A percentile compares a stretch with the other conserved stretches of the same genome.
These are phyloP conservation scores for Carcina quercana DNA, from an alignment of 2,888 invertebrate genomes.

Conservation along the genomic window DNA sequence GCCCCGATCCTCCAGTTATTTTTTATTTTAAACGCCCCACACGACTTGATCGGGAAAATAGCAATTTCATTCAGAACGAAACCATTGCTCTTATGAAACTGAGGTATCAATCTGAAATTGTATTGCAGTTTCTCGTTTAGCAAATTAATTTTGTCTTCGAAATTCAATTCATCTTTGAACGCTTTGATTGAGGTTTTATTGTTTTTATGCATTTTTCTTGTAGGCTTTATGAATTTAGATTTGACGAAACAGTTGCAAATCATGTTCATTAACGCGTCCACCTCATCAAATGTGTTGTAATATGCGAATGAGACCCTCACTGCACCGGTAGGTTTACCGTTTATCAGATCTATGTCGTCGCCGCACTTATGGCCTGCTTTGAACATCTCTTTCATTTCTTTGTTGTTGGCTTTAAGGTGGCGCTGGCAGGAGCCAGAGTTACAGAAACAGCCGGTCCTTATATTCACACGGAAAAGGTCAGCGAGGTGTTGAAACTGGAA, in stretches of 20 bases:
- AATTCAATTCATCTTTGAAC: constrained; percentile 16
- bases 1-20: constrained; percentile 81
- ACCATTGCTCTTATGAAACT: constrained; percentile 16
- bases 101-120: too few species aligned
- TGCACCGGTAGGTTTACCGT: constrained; percentile 93
- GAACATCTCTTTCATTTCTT: constrained; percentile 84
- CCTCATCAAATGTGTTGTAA: constrained; percentile 85
- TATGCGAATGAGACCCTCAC: constrained; percentile 95
- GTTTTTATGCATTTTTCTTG: constrained; percentile 33
- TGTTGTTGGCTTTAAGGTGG: constrained; percentile 79
- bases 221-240: constrained; percentile 32
- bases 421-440: constrained; percentile 96
- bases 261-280: constrained; percentile 81
- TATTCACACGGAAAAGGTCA: constrained; percentile 86
- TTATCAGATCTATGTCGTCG: constrained; percentile 87
- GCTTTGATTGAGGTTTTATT: constrained; percentile 17
- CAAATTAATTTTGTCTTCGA: constrained; percentile 24
- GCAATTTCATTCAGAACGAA: constrained; percentile 31
- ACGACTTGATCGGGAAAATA: constrained; percentile 94
- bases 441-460: constrained; percentile 97
- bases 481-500: constrained; percentile 90
- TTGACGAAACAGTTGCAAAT: constrained; percentile 83
- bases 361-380: constrained; percentile 94
- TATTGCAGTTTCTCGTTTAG: constrained; percentile 23
- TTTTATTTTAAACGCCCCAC: constrained; percentile 82